Evolutionary conservation across 2,888 invertebrate genomes (phyloP).

Genomic region (Hymenopus coronatus): DNA sequence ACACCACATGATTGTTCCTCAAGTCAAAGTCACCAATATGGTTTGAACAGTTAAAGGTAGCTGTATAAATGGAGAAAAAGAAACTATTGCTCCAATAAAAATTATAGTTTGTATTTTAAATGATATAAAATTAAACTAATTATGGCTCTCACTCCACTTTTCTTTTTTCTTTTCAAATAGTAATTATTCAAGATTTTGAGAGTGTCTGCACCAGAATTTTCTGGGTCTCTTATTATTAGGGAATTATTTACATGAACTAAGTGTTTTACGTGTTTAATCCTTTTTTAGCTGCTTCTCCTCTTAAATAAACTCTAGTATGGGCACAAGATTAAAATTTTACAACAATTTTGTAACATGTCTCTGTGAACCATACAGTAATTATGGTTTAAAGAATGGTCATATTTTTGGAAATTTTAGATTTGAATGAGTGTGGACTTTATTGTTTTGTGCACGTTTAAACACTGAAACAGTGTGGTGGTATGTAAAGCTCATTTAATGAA

Average conservation of each 20-base stretch:
- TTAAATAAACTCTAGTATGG: background rate
- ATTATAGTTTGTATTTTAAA: too few relatives aligned
- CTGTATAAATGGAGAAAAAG: too few relatives aligned
- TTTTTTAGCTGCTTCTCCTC: background rate
- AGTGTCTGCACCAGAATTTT: too few relatives aligned
- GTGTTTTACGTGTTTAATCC: background rate
- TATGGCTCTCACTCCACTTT: too few relatives aligned
- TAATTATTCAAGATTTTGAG: too few relatives aligned
- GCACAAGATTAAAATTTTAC: background rate
- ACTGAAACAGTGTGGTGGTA: background rate
- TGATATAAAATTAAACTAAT: too few relatives aligned
- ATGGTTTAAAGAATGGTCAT: background rate
- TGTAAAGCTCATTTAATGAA: background rate
- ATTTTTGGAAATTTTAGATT: background rate
- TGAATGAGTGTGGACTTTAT: background rate
- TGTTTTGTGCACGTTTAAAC: background rate
- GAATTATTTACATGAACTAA: background rate
- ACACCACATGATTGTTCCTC: too few relatives aligned
- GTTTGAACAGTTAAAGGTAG: too few relatives aligned
- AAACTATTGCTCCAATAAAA: too few relatives aligned
- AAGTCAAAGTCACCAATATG: too few relatives aligned
- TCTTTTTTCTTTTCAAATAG: too few relatives aligned
- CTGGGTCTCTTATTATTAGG: background rate
- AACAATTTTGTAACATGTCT: background rate
- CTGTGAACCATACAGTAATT: background rate